phyloP scores from a whole-genome alignment of 1,140 invertebrate genomes.

The Drosophila tristis region DNA sequence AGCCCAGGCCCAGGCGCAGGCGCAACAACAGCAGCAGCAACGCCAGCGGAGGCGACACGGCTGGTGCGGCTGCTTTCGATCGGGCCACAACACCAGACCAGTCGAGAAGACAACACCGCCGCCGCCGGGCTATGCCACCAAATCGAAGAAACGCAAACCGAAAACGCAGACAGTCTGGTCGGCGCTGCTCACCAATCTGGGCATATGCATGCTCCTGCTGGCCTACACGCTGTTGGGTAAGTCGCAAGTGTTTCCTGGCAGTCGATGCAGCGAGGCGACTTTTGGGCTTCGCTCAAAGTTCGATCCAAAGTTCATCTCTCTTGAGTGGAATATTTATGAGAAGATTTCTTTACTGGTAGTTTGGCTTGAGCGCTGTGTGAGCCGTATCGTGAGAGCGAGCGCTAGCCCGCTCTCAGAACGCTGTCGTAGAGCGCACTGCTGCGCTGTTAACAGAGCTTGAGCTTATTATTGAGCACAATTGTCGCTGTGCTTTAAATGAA shows the following conservation, averaged over 20 bases:
- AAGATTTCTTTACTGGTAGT: no score
- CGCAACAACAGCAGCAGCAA: constrained; percentile 40
- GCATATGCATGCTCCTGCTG: constrained; percentile 93
- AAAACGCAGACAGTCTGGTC: constrained; percentile 84
- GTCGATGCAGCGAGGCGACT: no score
- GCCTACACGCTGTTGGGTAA: constrained; percentile 92
- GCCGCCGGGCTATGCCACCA: constrained; percentile 67
- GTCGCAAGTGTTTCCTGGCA: constrained; percentile 1
- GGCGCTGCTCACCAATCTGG: constrained; percentile 93
- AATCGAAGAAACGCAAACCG: constrained; percentile 74
- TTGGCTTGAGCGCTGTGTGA: no score
- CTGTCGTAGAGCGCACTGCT: no score
- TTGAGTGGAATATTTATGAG: no score
- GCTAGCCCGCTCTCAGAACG: no score
- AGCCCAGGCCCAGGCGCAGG: constrained; percentile 24
- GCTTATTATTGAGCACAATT: no score
- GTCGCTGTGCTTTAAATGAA: no score
- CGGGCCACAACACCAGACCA: constrained; percentile 9
- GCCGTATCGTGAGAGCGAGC: no score
- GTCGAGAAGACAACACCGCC: neutral
- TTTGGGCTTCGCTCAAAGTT: no score
- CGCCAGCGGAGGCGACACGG: constrained; percentile 50
- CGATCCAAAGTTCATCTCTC: no score
- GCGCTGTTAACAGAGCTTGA: no score
- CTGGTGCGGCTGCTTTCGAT: constrained; percentile 74